Evolutionary conservation across 2,797 vertebrate species (phyloP).

Genomic region (Vireo griseus): DNA sequence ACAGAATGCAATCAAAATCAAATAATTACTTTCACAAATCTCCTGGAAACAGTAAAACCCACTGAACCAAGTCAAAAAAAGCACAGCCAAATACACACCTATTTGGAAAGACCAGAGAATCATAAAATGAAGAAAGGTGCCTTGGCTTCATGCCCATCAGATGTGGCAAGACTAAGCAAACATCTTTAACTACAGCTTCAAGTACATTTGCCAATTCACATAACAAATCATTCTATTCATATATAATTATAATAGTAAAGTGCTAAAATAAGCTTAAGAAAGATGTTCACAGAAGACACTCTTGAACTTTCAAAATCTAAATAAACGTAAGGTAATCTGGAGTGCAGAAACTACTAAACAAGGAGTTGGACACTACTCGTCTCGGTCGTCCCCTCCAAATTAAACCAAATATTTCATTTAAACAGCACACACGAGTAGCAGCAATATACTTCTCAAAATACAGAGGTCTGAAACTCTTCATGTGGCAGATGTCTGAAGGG

Average conservation of each 20-base stretch:
- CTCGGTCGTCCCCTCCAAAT: neutral
- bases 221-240: neutral
- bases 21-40: neutral
- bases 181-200: neutral
- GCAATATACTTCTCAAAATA: neutral
- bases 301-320: neutral
- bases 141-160: constrained; percentile 35
- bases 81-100: neutral
- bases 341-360: neutral
- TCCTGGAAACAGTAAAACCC: neutral
- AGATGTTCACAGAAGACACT: neutral
- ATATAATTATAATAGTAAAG: neutral
- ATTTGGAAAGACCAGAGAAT: neutral
- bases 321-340: neutral
- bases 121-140: neutral
- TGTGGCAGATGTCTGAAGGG: neutral
- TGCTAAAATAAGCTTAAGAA: neutral
- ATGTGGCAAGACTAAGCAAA: constrained; percentile 36
- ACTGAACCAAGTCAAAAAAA: neutral
- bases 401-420: neutral
- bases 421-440: neutral
- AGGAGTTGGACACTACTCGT: neutral
- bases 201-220: neutral
- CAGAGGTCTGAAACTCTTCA: neutral
- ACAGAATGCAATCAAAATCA: neutral